A percentile compares a stretch with the other conserved stretches of the same genome.
Conservation (phyloP, 2,797 vertebrate genomes). For the Spatula versicolor region DNA sequence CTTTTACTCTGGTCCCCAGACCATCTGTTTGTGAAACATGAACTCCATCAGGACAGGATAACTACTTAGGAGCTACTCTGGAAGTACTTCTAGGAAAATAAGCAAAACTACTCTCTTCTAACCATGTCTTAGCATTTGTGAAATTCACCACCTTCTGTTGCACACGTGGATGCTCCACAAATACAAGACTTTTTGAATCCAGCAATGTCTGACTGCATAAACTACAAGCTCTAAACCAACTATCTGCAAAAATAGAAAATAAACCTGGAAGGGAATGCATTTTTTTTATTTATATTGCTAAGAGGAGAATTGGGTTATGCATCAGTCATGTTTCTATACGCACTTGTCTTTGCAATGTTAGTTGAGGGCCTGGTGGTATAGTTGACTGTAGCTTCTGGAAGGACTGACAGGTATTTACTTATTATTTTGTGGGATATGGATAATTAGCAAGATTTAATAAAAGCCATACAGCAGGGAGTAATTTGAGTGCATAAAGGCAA, state of each 20-base stretch:
- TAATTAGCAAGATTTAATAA: background rate
- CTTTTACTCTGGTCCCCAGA: background rate
- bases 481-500: background rate
- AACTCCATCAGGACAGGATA: background rate
- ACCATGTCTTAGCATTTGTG: accelerated
- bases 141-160: background rate
- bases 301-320: background rate
- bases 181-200: accelerated
- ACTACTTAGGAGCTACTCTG: background rate
- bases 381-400: background rate
- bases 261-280: too few relatives aligned
- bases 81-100: background rate
- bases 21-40: accelerated
- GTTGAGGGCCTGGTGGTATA: accelerated
- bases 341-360: background rate
- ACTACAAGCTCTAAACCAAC: background rate
- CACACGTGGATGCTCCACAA: background rate
- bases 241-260: background rate
- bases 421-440: background rate
- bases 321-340: accelerated
- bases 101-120: background rate
- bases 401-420: background rate
- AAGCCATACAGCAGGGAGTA: background rate
- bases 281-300: background rate
- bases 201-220: background rate